A percentile compares a stretch with the other conserved stretches of the same genome.
Evolutionary conservation across 2,113 vertebrate species (phyloP).

Genomic region (Daubentonia madagascariensis): DNA sequence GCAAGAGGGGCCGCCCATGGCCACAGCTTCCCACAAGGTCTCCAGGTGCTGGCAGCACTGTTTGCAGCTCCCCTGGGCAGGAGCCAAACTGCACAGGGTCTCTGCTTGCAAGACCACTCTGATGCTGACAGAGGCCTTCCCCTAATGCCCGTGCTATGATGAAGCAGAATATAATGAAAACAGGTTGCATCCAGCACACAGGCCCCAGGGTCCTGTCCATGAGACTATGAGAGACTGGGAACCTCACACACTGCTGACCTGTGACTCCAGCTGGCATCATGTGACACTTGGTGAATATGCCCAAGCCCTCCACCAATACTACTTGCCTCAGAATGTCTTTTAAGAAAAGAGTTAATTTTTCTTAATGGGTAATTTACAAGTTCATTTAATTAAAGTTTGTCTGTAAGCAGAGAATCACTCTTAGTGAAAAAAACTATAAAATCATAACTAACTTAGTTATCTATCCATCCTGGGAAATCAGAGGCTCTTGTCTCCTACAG

Average conservation of each 20-base stretch:
- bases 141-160: not conserved
- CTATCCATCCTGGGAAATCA: not conserved
- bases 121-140: not conserved
- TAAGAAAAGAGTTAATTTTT: not conserved
- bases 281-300: not conserved
- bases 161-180: not conserved
- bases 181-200: not conserved
- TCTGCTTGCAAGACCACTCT: not conserved
- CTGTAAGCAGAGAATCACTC: not conserved
- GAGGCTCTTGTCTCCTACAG: not conserved
- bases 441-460: not conserved
- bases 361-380: not conserved
- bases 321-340: not conserved
- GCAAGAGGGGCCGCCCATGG: not conserved
- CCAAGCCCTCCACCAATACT: not conserved
- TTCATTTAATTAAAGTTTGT: not conserved
- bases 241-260: accelerated
- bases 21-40: not conserved
- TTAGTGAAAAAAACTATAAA: not conserved
- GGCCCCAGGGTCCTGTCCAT: accelerated
- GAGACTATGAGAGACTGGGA: not conserved
- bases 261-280: not conserved
- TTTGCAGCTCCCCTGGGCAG: accelerated
- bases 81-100: no score
- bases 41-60: not conserved